A percentile compares a stretch with the other conserved stretches of the same genome.
These are phyloP conservation scores for Chloroclysta siterata DNA, from an alignment of 2,888 invertebrate genomes.

Conservation along the genomic window DNA sequence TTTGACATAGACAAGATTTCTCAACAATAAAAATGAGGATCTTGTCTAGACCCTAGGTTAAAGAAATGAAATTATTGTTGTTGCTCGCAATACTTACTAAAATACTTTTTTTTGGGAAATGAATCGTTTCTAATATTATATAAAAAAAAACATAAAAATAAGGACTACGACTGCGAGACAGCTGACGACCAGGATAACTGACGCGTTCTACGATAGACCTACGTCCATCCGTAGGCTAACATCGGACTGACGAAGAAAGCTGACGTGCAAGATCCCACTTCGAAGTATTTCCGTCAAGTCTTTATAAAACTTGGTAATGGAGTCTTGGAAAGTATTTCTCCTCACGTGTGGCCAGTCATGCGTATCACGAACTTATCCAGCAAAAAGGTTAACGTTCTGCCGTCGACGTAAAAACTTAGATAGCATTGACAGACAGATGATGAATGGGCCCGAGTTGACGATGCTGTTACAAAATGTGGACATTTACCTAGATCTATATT, in stretches of 20 bases:
- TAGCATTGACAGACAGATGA: slow-evolving; percentile 74
- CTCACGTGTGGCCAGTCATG: slow-evolving; percentile 52
- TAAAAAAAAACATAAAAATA: no score
- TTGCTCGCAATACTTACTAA: no score
- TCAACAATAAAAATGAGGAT: no score
- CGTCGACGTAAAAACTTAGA: slow-evolving; percentile 70
- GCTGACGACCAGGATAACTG: no score
- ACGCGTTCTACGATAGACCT: no score
- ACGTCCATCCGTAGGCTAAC: no score
- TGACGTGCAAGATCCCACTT: slow-evolving; percentile 8
- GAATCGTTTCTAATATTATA: no score
- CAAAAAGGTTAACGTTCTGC: slow-evolving; percentile 72
- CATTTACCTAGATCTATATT: slow-evolving; percentile 10
- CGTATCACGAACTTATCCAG: slow-evolving; percentile 49
- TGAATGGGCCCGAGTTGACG: slow-evolving; percentile 65
- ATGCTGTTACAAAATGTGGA: slow-evolving; percentile 45
- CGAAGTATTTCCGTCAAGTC: slow-evolving; percentile 22
- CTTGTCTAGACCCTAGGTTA: no score
- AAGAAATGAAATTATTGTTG: no score
- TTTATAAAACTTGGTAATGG: slow-evolving; percentile 39
- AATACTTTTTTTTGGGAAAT: no score
- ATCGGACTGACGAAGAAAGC: neutral
- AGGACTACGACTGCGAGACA: no score
- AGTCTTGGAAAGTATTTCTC: slow-evolving; percentile 39
- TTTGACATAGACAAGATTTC: no score